Evolutionary conservation across 2,113 vertebrate species (phyloP).

Genomic region (Boulengeromyrus knoepffleri): DNA sequence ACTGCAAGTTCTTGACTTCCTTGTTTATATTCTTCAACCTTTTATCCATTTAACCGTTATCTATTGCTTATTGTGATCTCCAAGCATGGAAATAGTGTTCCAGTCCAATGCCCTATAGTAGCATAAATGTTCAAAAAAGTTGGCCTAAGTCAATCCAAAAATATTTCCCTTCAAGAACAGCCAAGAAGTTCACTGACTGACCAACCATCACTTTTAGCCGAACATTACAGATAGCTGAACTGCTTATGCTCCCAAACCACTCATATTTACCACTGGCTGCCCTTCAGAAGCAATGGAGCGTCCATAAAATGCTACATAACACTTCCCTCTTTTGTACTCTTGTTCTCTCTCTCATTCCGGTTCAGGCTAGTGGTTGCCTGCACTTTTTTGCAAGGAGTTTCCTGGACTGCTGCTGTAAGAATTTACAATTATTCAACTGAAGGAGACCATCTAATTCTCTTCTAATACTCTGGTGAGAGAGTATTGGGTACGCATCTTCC

Average conservation of each 20-base stretch:
- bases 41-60: neutral
- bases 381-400: neutral
- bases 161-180: neutral
- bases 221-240: neutral
- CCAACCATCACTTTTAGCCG: neutral
- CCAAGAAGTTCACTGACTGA: neutral
- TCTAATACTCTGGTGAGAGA: neutral
- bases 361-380: neutral
- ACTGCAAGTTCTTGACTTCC: neutral
- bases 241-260: neutral
- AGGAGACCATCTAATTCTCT: neutral
- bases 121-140: neutral
- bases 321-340: neutral
- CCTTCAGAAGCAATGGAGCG: neutral
- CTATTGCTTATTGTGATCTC: neutral
- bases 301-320: neutral
- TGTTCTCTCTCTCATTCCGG: neutral
- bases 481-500: neutral
- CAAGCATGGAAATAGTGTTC: neutral
- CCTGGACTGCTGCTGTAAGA: neutral
- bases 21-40: neutral
- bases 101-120: neutral
- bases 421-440: neutral
- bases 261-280: neutral
- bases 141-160: neutral